These are phyloP conservation scores for Forbesichthys papilliferus DNA, from an alignment of 2,113 vertebrate genomes.

Conservation along the genomic window DNA sequence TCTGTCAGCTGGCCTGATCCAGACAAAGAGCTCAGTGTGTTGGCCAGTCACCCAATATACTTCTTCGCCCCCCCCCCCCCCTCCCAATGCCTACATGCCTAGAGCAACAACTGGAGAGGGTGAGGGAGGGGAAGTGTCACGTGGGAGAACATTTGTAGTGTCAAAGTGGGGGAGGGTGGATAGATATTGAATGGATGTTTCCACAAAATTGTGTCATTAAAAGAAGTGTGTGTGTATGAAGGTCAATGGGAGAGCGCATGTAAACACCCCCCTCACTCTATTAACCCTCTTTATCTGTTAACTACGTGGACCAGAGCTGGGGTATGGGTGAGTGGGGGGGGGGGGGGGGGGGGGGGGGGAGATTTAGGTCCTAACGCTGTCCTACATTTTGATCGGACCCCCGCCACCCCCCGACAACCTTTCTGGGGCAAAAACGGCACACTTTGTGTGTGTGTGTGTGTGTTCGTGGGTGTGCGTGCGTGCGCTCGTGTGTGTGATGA, in stretches of 20 bases:
- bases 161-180: slow-evolving; percentile 12
- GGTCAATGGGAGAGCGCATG: no score
- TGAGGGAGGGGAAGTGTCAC: background rate
- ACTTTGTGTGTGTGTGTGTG: background rate
- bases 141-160: slow-evolving; percentile 8
- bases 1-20: background rate
- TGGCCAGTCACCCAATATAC: background rate
- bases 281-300: slow-evolving; percentile 13
- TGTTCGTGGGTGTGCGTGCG: no score
- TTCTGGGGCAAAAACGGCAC: background rate
- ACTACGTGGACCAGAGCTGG: background rate
- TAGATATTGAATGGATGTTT: no score
- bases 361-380: slow-evolving; percentile 2
- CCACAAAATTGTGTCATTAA: no score
- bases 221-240: slow-evolving; percentile 5
- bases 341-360: background rate
- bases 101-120: background rate
- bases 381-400: slow-evolving; percentile 2
- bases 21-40: slow-evolving; percentile 4
- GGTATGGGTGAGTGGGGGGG: background rate
- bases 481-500: background rate
- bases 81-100: background rate
- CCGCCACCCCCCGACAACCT: background rate
- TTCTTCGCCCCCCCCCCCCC: background rate
- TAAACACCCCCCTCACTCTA: background rate